These are phyloP conservation scores for Phthorimaea operculella DNA, from an alignment of 1,140 invertebrate genomes.

Conservation along the genomic window DNA sequence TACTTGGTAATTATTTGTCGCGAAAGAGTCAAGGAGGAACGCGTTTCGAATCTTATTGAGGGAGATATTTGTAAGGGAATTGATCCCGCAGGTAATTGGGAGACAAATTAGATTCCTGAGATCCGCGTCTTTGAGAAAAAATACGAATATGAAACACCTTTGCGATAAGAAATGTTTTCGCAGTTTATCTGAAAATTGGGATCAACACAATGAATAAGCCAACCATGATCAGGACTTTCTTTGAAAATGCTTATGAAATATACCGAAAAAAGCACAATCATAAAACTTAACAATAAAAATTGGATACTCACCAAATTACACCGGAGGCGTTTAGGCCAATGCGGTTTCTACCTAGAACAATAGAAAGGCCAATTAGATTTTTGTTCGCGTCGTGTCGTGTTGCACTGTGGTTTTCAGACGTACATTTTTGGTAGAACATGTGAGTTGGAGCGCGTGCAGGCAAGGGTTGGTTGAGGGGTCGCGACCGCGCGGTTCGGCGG, in stretches of 20 bases:
- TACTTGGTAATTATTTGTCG: constrained; percentile 4
- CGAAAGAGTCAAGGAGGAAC: not conserved
- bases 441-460: constrained; percentile 29
- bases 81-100: not conserved
- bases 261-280: constrained; percentile 23
- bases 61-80: not conserved
- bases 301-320: constrained; percentile 38
- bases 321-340: constrained; percentile 23
- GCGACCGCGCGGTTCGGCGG: constrained; percentile 30
- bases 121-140: not conserved
- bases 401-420: constrained; percentile 6
- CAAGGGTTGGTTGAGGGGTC: constrained; percentile 9
- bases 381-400: constrained; percentile 15
- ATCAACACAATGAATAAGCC: not conserved
- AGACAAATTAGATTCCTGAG: not conserved
- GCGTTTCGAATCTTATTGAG: not conserved
- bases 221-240: not conserved
- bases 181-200: not conserved
- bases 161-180: not conserved
- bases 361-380: constrained; percentile 27
- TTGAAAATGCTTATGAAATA: not conserved
- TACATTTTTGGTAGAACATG: constrained; percentile 20
- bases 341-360: constrained; percentile 45
- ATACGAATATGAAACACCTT: constrained; percentile 1
- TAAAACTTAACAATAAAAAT: constrained; percentile 6